Percentiles rank a stretch among this genome's conserved stretches.
Evolutionary conservation across 2,888 invertebrate genomes (phyloP).

Genomic region (Cartodere bifasciata): DNA sequence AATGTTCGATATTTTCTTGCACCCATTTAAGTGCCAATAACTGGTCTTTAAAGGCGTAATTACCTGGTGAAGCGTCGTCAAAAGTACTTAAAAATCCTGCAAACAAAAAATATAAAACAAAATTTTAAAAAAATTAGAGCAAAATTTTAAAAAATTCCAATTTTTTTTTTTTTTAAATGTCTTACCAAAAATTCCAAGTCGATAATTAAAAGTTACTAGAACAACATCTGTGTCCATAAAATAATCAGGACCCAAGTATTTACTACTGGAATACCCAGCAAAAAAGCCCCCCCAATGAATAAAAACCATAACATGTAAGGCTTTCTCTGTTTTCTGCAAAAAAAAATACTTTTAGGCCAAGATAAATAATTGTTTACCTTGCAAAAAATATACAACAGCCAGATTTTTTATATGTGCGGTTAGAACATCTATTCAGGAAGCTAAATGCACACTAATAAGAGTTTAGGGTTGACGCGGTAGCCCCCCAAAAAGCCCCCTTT

Average conservation of each 20-base stretch:
- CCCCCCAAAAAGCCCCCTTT: too few species aligned
- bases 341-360: conserved; percentile 1
- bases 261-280: conserved; percentile 34
- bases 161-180: conserved; percentile 1
- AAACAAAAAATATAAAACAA: conserved; percentile 6
- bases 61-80: conserved; percentile 36
- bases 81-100: conserved; percentile 36
- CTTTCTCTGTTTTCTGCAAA: background rate
- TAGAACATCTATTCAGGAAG: too few species aligned
- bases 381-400: too few species aligned
- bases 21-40: conserved; percentile 37
- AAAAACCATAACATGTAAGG: conserved; percentile 38
- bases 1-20: conserved; percentile 32
- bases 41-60: conserved; percentile 41
- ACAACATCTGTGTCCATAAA: conserved; percentile 39
- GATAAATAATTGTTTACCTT: too few species aligned
- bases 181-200: conserved; percentile 30
- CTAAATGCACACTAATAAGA: too few species aligned
- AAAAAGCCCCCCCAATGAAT: conserved; percentile 43
- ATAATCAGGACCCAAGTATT: conserved; percentile 37
- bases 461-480: too few species aligned
- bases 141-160: too few species aligned
- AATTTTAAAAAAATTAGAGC: background rate
- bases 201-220: conserved; percentile 37
- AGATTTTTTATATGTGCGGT: too few species aligned